These are phyloP conservation scores for Crepidodera aurea DNA, from an alignment of 2,888 invertebrate species.

Conservation along the genomic window DNA sequence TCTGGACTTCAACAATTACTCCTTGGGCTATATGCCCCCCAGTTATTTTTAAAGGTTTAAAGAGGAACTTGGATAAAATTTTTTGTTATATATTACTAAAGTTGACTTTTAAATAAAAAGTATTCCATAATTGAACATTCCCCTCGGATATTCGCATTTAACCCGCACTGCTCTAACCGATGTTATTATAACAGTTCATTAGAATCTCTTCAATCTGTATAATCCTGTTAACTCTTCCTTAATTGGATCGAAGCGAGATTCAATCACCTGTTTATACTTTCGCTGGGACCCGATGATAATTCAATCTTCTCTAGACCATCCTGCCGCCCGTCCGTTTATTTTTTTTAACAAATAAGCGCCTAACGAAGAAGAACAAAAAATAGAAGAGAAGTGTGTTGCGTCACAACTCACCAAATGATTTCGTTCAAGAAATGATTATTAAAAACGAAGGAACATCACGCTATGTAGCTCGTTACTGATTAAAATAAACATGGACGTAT, in stretches of 20 bases:
- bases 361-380: slow-evolving; percentile 12
- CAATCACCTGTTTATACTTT: slow-evolving; percentile 14
- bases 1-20: too few relatives aligned
- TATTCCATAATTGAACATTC: too few relatives aligned
- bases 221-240: not conserved
- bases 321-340: slow-evolving; percentile 1
- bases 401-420: slow-evolving; percentile 19
- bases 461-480: not conserved
- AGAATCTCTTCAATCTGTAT: not conserved
- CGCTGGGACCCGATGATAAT: slow-evolving; percentile 6
- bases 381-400: slow-evolving; percentile 7
- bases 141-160: too few relatives aligned
- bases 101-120: too few relatives aligned
- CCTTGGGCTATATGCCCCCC: too few relatives aligned
- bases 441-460: slow-evolving; percentile 17
- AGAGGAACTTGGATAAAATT: too few relatives aligned
- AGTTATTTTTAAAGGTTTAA: too few relatives aligned
- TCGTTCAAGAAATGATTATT: slow-evolving; percentile 20
- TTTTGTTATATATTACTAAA: too few relatives aligned
- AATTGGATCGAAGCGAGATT: slow-evolving; percentile 1
- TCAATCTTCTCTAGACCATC: not conserved
- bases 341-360: slow-evolving; percentile 19
- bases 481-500: slow-evolving; percentile 8
- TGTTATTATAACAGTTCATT: not conserved
- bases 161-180: too few relatives aligned